phyloP scores from a whole-genome alignment of 2,888 invertebrate species.

The Hypercompe scribonia region DNA sequence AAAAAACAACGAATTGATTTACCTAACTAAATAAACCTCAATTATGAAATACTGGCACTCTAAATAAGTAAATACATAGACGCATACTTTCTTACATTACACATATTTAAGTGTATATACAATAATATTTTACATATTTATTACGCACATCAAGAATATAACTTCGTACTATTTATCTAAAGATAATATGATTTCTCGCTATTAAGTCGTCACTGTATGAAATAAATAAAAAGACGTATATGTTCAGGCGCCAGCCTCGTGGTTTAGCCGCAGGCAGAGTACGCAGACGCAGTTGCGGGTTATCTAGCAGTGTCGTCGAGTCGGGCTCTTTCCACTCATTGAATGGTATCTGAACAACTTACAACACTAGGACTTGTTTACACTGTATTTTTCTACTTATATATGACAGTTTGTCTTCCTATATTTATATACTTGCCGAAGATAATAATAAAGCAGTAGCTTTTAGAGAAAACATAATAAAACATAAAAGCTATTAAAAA shows the following conservation, averaged over 20 bases:
- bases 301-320: conserved; percentile 44
- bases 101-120: neutral
- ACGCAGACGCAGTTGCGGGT: conserved; percentile 40
- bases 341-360: conserved; percentile 32
- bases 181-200: conserved; percentile 13
- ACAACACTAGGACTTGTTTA: conserved; percentile 28
- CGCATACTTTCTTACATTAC: too few species aligned
- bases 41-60: neutral
- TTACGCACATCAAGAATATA: neutral
- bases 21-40: neutral
- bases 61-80: neutral
- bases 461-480: neutral
- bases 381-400: conserved; percentile 12
- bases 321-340: conserved; percentile 55
- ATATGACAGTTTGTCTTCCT: neutral
- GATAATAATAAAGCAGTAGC: neutral
- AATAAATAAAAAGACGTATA: conserved; percentile 35
- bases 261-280: conserved; percentile 27
- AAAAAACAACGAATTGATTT: neutral
- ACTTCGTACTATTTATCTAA: conserved; percentile 1
- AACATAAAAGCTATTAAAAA: neutral
- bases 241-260: conserved; percentile 37
- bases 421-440: neutral
- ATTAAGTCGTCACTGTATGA: conserved; percentile 23
- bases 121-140: neutral